Conservation (phyloP, 53 echinoderm and acorn worm genomes). For the Apostichopus leukothele region DNA sequence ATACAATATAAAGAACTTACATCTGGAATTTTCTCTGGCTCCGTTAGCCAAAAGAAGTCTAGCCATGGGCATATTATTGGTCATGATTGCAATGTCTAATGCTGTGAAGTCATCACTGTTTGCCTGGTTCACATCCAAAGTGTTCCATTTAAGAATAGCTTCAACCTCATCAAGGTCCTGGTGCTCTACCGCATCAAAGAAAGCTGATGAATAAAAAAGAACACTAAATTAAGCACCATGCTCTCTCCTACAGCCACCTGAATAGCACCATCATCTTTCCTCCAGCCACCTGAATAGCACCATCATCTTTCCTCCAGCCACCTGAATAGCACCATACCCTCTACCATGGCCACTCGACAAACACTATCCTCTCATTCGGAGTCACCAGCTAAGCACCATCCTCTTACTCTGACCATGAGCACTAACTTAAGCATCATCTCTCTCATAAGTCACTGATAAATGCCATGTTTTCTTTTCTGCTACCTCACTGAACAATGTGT, state of each 20-base stretch:
- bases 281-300: too few relatives aligned
- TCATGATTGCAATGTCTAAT: constrained; percentile 94
- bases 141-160: constrained; percentile 68
- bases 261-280: too few relatives aligned
- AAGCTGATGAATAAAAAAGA: constrained; percentile 51
- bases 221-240: not conserved
- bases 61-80: constrained; percentile 95
- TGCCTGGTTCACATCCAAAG: constrained; percentile 83
- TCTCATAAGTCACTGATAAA: too few relatives aligned
- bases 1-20: constrained; percentile 57
- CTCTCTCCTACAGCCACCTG: not conserved
- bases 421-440: too few relatives aligned
- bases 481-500: too few relatives aligned
- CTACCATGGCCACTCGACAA: too few relatives aligned
- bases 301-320: too few relatives aligned
- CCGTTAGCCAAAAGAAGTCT: constrained; percentile 79
- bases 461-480: too few relatives aligned
- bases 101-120: constrained; percentile 93
- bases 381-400: too few relatives aligned
- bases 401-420: too few relatives aligned
- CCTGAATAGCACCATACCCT: too few relatives aligned
- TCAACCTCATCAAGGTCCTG: constrained; percentile 83
- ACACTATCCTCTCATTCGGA: too few relatives aligned
- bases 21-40: constrained; percentile 92
- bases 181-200: constrained; percentile 95